Evolutionary conservation across 2,113 vertebrate species (phyloP).

Genomic region (Paracanthobrama guichenoti): DNA sequence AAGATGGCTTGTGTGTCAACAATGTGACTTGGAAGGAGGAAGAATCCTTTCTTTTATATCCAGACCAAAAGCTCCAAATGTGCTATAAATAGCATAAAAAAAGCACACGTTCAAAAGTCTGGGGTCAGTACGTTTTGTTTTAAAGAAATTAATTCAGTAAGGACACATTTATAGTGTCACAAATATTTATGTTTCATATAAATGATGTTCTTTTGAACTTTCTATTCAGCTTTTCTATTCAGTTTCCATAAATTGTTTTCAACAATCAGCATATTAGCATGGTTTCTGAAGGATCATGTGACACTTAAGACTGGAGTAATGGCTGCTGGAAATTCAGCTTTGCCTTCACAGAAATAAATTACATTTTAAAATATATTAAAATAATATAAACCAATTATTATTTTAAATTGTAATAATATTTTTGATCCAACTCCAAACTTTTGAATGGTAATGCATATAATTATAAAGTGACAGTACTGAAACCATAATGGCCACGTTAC

Average conservation of each 20-base stretch:
- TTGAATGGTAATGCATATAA: background rate
- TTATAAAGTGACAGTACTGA: background rate
- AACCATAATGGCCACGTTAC: slow-evolving; percentile 38
- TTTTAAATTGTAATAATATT: background rate
- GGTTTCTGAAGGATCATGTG: background rate
- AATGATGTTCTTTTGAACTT: background rate
- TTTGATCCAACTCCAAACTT: background rate
- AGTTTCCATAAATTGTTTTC: too few species aligned
- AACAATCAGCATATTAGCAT: background rate
- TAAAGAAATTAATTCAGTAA: background rate
- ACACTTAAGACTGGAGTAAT: background rate
- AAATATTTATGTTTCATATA: background rate
- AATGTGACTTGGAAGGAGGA: background rate
- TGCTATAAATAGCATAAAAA: background rate
- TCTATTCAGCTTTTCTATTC: background rate
- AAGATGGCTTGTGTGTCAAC: background rate
- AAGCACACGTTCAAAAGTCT: background rate
- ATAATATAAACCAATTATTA: background rate
- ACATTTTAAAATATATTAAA: background rate
- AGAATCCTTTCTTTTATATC: background rate
- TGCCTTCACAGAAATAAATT: background rate
- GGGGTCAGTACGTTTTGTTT: background rate
- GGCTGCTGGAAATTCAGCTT: background rate
- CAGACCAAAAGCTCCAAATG: background rate
- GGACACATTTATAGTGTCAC: background rate